Conservation (phyloP, 1,140 invertebrate species). For the Periplaneta americana region DNA sequence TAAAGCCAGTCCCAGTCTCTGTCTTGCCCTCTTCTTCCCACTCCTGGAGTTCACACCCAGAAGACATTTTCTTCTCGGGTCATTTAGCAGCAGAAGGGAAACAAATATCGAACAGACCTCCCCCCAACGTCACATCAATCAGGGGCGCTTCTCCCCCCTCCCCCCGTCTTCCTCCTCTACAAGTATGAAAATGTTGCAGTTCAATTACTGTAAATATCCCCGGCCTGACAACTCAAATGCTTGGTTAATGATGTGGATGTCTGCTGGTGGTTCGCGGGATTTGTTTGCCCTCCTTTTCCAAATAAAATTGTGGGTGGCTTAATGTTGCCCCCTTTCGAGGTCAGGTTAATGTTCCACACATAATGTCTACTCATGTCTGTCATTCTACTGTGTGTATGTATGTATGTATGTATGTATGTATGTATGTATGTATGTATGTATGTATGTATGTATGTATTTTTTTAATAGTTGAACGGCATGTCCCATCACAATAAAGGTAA, state of each 20-base stretch:
- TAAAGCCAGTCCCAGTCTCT: background rate
- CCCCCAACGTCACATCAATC: background rate
- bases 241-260: background rate
- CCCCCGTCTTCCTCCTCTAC: background rate
- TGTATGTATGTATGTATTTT: too few species aligned
- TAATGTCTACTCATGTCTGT: too few species aligned
- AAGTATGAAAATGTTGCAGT: background rate
- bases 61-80: background rate
- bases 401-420: too few species aligned
- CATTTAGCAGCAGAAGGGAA: background rate
- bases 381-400: too few species aligned
- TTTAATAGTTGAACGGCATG: too few species aligned
- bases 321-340: too few species aligned
- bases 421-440: too few species aligned
- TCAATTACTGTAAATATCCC: background rate
- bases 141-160: background rate
- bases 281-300: too few species aligned
- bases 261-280: too few species aligned
- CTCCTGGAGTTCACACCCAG: background rate
- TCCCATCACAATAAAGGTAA: too few species aligned
- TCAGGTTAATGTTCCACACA: too few species aligned
- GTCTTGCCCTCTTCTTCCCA: background rate
- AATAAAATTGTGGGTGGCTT: too few species aligned
- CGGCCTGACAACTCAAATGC: background rate
- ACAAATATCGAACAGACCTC: background rate